Evolutionary conservation across 2,888 invertebrate species (phyloP).

Genomic region (Lymantria dispar): DNA sequence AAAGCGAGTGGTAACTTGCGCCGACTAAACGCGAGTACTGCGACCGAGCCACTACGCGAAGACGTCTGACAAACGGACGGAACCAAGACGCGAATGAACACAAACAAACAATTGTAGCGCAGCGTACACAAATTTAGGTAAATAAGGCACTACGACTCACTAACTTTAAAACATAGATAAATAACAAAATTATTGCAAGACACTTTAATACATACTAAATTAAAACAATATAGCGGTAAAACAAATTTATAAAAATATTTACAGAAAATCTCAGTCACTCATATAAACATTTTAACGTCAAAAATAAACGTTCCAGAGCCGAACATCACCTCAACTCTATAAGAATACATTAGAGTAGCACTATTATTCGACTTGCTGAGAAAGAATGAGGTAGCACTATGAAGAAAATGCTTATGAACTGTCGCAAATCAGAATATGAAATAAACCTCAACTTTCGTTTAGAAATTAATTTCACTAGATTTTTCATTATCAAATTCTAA

Average conservation of each 20-base stretch:
- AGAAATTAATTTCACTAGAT: conserved; percentile 8
- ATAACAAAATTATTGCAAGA: not conserved
- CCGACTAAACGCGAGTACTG: conserved; percentile 24
- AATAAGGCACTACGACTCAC: conserved; percentile 9
- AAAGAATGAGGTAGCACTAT: not conserved
- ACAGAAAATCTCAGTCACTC: too few relatives aligned
- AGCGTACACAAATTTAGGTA: not conserved
- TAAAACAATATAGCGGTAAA: not conserved
- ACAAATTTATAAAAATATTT: too few relatives aligned
- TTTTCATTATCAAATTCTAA: too few relatives aligned
- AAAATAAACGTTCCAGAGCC: too few relatives aligned
- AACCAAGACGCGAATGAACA: conserved; percentile 33
- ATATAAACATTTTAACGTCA: too few relatives aligned
- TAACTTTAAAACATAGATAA: conserved; percentile 5
- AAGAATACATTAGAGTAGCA: not conserved
- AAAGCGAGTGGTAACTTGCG: conserved; percentile 17
- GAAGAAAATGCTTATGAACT: not conserved
- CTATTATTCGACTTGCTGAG: not conserved
- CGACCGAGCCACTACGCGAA: conserved; percentile 28
- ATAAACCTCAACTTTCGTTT: conserved; percentile 19
- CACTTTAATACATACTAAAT: not conserved
- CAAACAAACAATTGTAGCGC: conserved; percentile 33
- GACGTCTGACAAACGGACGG: conserved; percentile 33
- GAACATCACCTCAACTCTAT: not conserved
- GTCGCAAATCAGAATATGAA: not conserved